Evolutionary conservation across 2,888 invertebrate genomes (phyloP), one percentile per base, ranked within the genome.

Genomic region (Mythimna ferrago): DNA sequence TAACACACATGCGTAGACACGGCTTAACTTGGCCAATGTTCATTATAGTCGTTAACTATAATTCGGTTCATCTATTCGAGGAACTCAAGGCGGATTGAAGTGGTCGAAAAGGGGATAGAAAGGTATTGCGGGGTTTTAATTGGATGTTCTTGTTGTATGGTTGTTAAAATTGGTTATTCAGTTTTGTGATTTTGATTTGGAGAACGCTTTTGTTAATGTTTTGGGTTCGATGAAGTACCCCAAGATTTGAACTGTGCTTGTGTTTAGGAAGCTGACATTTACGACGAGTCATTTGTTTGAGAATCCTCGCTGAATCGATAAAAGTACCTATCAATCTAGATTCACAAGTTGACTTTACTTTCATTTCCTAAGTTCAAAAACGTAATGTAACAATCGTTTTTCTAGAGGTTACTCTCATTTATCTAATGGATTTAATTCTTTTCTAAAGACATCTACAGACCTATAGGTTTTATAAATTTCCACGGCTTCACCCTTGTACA

Each of bases 1-100:
- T 91, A 90, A 89, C 89, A 90, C 88, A 87, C 84, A 86, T 82
- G 86, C 88, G 88, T 86, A 88, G 88, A 88, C 88, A 86, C 82
- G 86, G 85, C 87, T 85, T 78, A 81, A 80, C 75, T 80, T 83
- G 77, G 71, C 58, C 71, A 58, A 77, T 75, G 76, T 80, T 89
- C 87, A 89, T 89, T 90, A 87, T 84, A 80, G 76, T 83, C 83
- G 79, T 82, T 83, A 72, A 78, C 51, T 84, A 81, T 84, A 79
- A 81, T 86, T 82, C 66, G 67, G 73, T 81, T 85, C 74, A 81
- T 79, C 69, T 71, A 67, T 81, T 76, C 62, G 21, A 32, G 54
- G 64, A 67, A 66, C 51, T 75, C 58, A 70, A 32, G 64, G 74
- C 58, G 60, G 53, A 53, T 57, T 80, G 61, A 57, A 63, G 63